A percentile compares a stretch with the other conserved stretches of the same genome.
phyloP scores from a whole-genome alignment of 2,113 vertebrate genomes.

The Prolemur simus region DNA sequence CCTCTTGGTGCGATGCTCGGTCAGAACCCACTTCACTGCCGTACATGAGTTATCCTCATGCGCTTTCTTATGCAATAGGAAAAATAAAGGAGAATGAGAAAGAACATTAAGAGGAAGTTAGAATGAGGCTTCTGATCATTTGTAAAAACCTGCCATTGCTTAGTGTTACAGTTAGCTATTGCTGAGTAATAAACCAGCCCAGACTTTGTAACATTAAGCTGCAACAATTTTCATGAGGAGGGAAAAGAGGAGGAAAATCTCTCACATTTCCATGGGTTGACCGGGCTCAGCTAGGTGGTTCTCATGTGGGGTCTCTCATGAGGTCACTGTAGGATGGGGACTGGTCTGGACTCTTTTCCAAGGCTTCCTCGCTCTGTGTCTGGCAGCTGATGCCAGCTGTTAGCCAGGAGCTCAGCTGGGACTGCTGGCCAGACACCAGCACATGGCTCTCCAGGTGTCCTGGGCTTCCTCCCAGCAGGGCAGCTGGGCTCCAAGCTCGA shows the following conservation, averaged over 20 bases:
- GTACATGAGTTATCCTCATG: neutral
- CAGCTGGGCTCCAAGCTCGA: neutral
- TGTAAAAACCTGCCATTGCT: neutral
- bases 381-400: neutral
- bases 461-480: neutral
- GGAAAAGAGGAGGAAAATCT: neutral
- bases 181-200: neutral
- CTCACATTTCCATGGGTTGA: neutral
- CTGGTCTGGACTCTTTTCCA: neutral
- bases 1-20: neutral
- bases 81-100: neutral
- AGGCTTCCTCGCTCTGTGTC: neutral
- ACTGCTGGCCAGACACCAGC: neutral
- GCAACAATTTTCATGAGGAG: neutral
- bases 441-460: neutral
- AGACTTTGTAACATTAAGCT: neutral
- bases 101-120: neutral
- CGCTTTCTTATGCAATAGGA: neutral
- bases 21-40: neutral
- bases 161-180: neutral
- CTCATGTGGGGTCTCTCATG: neutral
- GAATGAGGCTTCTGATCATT: neutral
- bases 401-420: neutral
- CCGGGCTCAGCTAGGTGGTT: rapidly evolving
- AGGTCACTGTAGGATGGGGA: neutral